These are phyloP conservation scores for Tetraodon nigroviridis DNA, from an alignment of 2,113 vertebrate species.

Conservation along the genomic window DNA sequence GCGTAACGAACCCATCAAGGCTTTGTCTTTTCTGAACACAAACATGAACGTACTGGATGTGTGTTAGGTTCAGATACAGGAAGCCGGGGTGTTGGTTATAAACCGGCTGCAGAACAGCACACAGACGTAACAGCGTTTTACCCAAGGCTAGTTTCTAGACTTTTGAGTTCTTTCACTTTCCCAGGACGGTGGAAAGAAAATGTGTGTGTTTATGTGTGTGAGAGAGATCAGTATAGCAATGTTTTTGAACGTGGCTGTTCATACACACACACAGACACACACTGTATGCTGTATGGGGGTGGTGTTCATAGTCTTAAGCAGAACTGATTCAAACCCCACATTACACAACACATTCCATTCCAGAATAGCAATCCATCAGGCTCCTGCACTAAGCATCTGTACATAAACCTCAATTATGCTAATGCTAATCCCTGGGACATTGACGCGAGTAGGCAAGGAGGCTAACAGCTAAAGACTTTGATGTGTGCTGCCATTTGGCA, in stretches of 20 bases:
- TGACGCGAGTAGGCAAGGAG: conserved; percentile 68
- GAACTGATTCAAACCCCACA: conserved; percentile 71
- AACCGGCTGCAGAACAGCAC: conserved; percentile 4
- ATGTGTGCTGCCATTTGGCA: conserved; percentile 73
- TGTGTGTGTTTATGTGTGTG: conserved; percentile 10
- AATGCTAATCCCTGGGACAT: conserved; percentile 74
- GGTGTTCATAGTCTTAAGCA: conserved; percentile 58
- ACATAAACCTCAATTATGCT: conserved; percentile 80
- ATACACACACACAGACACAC: conserved; percentile 10
- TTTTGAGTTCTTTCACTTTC: conserved; percentile 18
- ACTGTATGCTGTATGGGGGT: conserved; percentile 46
- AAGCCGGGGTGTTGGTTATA: conserved; percentile 16
- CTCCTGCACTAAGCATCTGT: conserved; percentile 69
- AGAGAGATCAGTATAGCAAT: conserved; percentile 20
- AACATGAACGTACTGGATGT: conserved; percentile 15
- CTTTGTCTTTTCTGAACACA: not conserved
- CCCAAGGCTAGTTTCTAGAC: conserved; percentile 14
- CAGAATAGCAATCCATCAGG: conserved; percentile 71
- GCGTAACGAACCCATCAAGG: not conserved
- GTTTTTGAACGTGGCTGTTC: conserved; percentile 5
- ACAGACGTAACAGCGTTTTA: conserved; percentile 5
- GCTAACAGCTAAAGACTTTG: conserved; percentile 72
- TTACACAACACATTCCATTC: conserved; percentile 71
- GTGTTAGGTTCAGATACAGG: conserved; percentile 13
- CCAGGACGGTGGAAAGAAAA: conserved; percentile 23